Base-by-base conservation (phyloP, 2,888 invertebrate genomes). In the Chalcosyrphus nemorum region DNA sequence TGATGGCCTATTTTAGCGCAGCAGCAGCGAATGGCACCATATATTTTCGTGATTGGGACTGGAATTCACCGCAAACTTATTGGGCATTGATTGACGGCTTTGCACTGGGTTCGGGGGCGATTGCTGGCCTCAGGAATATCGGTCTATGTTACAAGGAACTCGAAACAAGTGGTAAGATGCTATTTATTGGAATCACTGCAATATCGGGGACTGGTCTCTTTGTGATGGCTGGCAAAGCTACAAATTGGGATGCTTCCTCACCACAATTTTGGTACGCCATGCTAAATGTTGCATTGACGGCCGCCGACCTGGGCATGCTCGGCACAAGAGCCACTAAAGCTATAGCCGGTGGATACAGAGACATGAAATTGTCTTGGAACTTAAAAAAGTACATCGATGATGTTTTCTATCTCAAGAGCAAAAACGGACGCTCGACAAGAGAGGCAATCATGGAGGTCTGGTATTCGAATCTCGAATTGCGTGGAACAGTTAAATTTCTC, bases 261-360 rank as follows among this genome's bases (percentile, higher is more conserved):
- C 70, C 71, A 4, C 35, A 52, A 24, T 63, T 78, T 27, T 71
- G 32, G 29, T 75, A 56, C 9, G 61, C 63, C 6, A 32, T 63
- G 9, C 41, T 63, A 4, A 63, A 52, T 11, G 9, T 63, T 11
- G 9, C 54, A 21, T 0, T 9, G 13, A 9, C 61, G n/a, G 72
- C 61, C 0, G 54, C 72, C 5, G 54, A 74, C 4, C 43, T 74
- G 0, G 21, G 15, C 2, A 54, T 43, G 41, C 50, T 63, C 11
- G 57, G 21, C 3, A 17, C 15, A n/a, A 35, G 11, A 7, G 24
- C 50, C 24, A 24, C 0, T 6, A 50, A 2, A 6, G 35, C 11
- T 7, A 6, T 1, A 1, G 35, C 15, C 21, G 13, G 15, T 0
- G 50, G 50, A 0, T 65, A 15, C 24, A 7, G 4, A 15, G n/a